A percentile compares a stretch with the other conserved stretches of the same genome.
Evolutionary conservation across 1,140 invertebrate species (phyloP).

Genomic region (Drosophila pachea): DNA sequence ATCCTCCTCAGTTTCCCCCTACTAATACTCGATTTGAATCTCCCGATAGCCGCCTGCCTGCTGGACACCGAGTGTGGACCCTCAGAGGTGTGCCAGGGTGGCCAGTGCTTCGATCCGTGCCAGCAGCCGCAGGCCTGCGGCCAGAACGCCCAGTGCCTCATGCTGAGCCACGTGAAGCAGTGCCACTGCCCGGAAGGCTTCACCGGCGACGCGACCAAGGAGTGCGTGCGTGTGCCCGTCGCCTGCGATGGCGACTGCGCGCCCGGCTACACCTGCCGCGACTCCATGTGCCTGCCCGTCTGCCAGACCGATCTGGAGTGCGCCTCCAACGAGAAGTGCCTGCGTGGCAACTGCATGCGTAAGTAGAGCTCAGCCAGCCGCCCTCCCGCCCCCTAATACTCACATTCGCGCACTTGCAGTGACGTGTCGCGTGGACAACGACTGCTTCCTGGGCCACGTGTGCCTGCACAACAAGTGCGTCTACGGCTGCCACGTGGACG

Average conservation of each 20-base stretch:
- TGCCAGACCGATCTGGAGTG: constrained; percentile 90
- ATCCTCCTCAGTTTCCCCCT: background rate
- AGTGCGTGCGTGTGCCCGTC: constrained; percentile 91
- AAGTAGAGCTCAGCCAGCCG: constrained; percentile 78
- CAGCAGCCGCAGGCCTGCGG: constrained; percentile 88
- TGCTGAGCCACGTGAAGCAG: constrained; percentile 87
- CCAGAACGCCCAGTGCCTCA: constrained; percentile 90
- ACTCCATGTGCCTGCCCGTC: constrained; percentile 87
- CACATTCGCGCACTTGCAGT: constrained; percentile 80
- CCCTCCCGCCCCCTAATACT: constrained; percentile 45
- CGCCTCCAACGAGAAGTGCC: constrained; percentile 94
- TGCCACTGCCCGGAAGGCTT: constrained; percentile 91
- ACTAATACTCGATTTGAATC: constrained; percentile 17
- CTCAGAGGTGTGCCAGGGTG: constrained; percentile 88
- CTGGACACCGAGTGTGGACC: constrained; percentile 88
- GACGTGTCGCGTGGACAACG: constrained; percentile 92
- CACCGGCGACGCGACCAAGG: constrained; percentile 90
- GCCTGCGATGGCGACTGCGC: constrained; percentile 88
- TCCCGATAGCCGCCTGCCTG: constrained; percentile 85
- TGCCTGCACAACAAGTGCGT: constrained; percentile 91
- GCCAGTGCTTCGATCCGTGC: constrained; percentile 92
- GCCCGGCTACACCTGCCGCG: constrained; percentile 84
- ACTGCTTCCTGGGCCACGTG: constrained; percentile 94
- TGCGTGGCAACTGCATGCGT: constrained; percentile 88
- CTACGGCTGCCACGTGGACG: constrained; percentile 90